Evolutionary conservation across 2,888 invertebrate genomes (phyloP), one percentile per base, ranked within the genome.

Genomic region (Torymus tubicola): DNA sequence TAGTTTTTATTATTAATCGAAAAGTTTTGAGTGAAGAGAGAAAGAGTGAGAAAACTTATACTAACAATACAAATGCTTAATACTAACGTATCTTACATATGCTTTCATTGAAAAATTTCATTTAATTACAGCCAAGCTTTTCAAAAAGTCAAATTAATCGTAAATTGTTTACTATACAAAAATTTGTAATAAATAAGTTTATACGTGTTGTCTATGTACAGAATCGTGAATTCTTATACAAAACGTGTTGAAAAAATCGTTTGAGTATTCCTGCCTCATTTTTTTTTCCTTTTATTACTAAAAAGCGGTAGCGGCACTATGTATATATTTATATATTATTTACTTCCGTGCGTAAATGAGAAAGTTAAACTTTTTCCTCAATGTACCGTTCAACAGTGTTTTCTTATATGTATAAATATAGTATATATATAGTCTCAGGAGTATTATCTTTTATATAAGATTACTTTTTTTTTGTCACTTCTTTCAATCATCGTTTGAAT

Each of bases 341-440:
- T 21, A n/a, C 11, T 16, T 31, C 31, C 31, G 31, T 31, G 31
- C 31, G 11, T 55, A 55, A 16, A 16, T 55, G 63, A 16, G 24
- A 63, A 72, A 58, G n/a, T 67, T 50, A 73, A 74, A 74, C 65
- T 74, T 67, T 74, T 74, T 67, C 74, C 65, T 74, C 58, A 67
- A 74, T 65, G 55, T 65, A 73, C 55, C 42, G 31, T 65, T 57
- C 11, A 73, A 64, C 73, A 73, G 73, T 42, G 57, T 52, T 71
- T 31, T 69, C 16, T 58, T 58, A 58, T 63, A 31, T 31, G 31
- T 31, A 31, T 31, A 31, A 31, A 31, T 31, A 31, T 31, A 31
- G 31, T 31, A n/a, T n/a, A n/a, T 31, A 31, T 31, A 31, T 31
- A 31, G 31, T 31, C 31, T 31, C 31, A 31, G 31, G 3, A 31